Percentiles rank a stretch among this genome's conserved stretches.
phyloP scores from a whole-genome alignment of 2,888 invertebrate genomes.

The Achlya flavicornis region DNA sequence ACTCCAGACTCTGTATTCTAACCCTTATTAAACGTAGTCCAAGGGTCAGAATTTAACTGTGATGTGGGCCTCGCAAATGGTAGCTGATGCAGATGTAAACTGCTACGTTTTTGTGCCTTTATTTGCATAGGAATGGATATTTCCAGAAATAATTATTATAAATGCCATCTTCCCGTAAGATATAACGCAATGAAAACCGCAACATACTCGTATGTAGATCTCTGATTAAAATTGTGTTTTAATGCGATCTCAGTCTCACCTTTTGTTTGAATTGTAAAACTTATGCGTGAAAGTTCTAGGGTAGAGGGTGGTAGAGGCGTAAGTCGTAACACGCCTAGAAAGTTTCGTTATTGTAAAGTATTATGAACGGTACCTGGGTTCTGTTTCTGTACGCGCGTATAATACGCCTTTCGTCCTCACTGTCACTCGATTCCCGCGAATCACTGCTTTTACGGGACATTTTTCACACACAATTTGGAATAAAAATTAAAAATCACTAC shows the following conservation, averaged over 20 bases:
- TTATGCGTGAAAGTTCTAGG: not conserved
- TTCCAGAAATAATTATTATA: not conserved
- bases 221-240: no score
- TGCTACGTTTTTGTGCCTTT: not conserved
- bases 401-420: constrained; percentile 38
- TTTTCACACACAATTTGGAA: not conserved
- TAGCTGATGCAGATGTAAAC: not conserved
- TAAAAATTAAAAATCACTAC: not conserved
- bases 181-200: not conserved
- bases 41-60: not conserved
- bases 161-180: no score
- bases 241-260: not conserved
- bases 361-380: constrained; percentile 31
- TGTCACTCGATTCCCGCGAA: constrained; percentile 37
- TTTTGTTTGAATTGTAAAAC: not conserved
- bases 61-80: not conserved
- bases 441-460: constrained; percentile 14
- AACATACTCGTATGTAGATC: no score
- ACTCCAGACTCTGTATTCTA: not conserved
- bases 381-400: constrained; percentile 32
- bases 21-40: not conserved
- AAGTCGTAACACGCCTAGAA: not conserved
- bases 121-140: not conserved
- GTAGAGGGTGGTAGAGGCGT: no score
- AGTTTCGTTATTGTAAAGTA: not conserved